Base-by-base conservation (phyloP, 2,888 invertebrate genomes). In the Rotaria socialis region DNA sequence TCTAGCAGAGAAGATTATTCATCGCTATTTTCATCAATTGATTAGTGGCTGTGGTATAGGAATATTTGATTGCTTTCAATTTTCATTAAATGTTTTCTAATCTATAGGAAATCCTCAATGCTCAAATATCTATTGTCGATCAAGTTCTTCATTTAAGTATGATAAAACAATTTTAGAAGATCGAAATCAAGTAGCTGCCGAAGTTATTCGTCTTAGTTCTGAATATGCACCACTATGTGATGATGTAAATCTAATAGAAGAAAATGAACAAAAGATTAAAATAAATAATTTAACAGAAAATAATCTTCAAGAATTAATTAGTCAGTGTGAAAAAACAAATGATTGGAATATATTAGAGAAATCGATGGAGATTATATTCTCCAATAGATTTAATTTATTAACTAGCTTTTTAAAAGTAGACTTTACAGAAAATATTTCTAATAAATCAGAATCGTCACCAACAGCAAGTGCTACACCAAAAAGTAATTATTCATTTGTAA, bases 391-490 rank as follows among this genome's bases (percentile, higher is more conserved):
- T n/a, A 80, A 47, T 24, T 47, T 80, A 14, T 80, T n/a, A 47
- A 41, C 7, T 41, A n/a, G 14, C n/a, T 80, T 80, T 80, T n/a
- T 80, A n/a, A 22, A 47, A 47, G 47, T 47, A 47, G 47, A 35
- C 11, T 80, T 80, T 47, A 14, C 35, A 16, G 2, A 41, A n/a
- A n/a, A 47, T n/a, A 24, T n/a, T n/a, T 80, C n/a, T 10, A 16
- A 16, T 2, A 24, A 80, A 19, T 1, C 24, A 24, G 47, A 80
- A 41, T 2, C 2, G 11, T 24, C n/a, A n/a, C 8, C 22, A 74
- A n/a, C 80, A 80, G 16, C 47, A 80, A 80, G 75, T 75, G 80
- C 47, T 14, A 80, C 47, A 47, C 47, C 80, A 43, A 80, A 80
- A n/a, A 80, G 80, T 80, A 80, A n/a, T 8, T 11, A n/a, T 47